Base-by-base conservation (phyloP, 2,888 invertebrate genomes). In the Polydrusus cervinus region DNA sequence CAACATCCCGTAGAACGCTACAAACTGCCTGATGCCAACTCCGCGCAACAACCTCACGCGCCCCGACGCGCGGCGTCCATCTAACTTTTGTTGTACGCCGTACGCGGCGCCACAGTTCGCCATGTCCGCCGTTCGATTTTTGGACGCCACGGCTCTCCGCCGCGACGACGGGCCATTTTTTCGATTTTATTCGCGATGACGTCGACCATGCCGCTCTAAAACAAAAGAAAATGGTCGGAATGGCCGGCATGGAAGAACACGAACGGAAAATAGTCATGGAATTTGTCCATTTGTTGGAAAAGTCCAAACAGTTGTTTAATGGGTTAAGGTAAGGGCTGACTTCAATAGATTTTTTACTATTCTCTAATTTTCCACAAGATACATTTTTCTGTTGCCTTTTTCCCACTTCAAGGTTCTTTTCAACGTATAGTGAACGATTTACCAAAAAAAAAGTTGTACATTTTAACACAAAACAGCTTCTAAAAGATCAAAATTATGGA, bases 241-340 rank as follows among this genome's bases (percentile, higher is more conserved):
- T 93, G 92, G 93, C 93, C 88, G 91, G 91, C 87, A 92, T 94
- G 90, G 94, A 94, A 87, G 95, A 95, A 85, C 94, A 94, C 89
- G 95, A 96, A 88, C 90, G 95, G 85, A 96, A 96, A 91, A 92
- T 97, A 85, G 96, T 98, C 80, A 92, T 95, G 87, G 98, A 98
- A 88, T 98, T 98, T 88, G 96, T 96, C 88, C 97, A 98, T 88
- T 90, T 98, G 83, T 90, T 98, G 79, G 98, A 98, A 87, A 98
- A 98, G 89, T 97, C 97, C 43, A 98, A 97, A 88, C 97, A 98
- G 88, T 91, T 98, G 78, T 98, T 98, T 88, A 98, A 98, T 89
- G 97, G 97, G 80, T 90, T 98, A 83, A 92, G 97, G 96, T 96
- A 87, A 85, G 84, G 79, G 40, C 38, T 18, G 13, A n/a, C 34